Percentiles rank a stretch among this genome's conserved stretches.
Evolutionary conservation across 2,888 invertebrate genomes (phyloP).

Genomic region (Himalopsyche tibetana): DNA sequence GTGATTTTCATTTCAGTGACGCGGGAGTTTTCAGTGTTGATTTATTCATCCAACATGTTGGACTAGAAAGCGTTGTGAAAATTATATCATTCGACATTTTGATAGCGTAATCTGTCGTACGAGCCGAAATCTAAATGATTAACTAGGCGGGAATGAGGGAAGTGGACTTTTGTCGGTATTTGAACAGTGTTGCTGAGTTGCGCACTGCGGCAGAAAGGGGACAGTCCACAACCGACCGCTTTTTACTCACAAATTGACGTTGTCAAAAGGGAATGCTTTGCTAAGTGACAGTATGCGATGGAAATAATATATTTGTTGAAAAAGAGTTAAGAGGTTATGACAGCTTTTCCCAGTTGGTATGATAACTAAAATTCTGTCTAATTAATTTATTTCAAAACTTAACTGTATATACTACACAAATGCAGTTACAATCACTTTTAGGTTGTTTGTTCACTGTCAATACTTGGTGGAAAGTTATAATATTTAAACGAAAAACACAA

Average conservation of each 20-base stretch:
- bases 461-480: no score
- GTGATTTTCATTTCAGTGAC: slow-evolving; percentile 12
- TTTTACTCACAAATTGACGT: slow-evolving; percentile 57
- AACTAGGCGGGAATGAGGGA: slow-evolving; percentile 22
- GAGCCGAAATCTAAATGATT: slow-evolving; percentile 6
- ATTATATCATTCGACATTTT: slow-evolving; percentile 40
- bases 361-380: no score
- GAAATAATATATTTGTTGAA: slow-evolving; percentile 49
- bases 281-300: slow-evolving; percentile 52
- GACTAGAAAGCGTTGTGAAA: slow-evolving; percentile 22
- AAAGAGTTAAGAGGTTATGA: neutral
- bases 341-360: no score
- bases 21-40: slow-evolving; percentile 4
- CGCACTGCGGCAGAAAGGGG: slow-evolving; percentile 54
- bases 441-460: no score
- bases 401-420: no score
- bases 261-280: slow-evolving; percentile 53
- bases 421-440: no score
- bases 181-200: slow-evolving; percentile 29
- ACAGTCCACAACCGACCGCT: slow-evolving; percentile 44
- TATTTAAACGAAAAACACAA: no score
- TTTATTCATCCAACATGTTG: slow-evolving; percentile 24
- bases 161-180: slow-evolving; percentile 18
- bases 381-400: no score
- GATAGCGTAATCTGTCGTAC: slow-evolving; percentile 44